Conservation (phyloP, 1,140 invertebrate genomes). For the Tribolium madens region DNA sequence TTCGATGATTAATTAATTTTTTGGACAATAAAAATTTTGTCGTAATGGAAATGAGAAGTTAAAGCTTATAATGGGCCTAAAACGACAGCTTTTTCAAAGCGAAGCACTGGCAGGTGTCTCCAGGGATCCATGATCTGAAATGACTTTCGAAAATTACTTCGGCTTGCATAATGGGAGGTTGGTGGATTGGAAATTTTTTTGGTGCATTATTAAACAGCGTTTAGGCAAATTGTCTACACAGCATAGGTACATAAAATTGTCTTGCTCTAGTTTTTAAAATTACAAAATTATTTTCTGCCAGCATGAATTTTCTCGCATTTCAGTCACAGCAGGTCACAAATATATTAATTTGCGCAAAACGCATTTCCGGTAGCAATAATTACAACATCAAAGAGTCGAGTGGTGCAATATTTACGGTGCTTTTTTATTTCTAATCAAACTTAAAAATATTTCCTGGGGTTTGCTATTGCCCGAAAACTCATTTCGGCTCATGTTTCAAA, state of each 20-base stretch:
- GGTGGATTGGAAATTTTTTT: not conserved
- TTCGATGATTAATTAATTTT: not conserved
- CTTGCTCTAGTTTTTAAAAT: not conserved
- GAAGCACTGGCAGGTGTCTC: constrained; percentile 1
- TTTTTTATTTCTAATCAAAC: not conserved
- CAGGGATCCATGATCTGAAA: constrained; percentile 1
- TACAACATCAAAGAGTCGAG: not conserved
- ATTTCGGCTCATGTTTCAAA: constrained; percentile 11
- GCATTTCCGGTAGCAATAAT: not conserved
- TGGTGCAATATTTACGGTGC: not conserved
- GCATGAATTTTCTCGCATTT: constrained; percentile 1
- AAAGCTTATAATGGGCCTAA: not conserved
- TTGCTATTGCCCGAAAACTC: not conserved
- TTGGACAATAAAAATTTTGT: not conserved
- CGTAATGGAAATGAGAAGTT: not conserved
- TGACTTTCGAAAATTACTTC: not conserved
- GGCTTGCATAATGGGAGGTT: not conserved
- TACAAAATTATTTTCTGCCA: constrained; percentile 8
- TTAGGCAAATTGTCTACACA: not conserved
- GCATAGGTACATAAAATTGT: too few relatives aligned
- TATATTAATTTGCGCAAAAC: constrained; percentile 7
- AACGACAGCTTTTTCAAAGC: not conserved
- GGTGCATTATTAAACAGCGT: not conserved
- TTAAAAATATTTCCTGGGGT: not conserved
- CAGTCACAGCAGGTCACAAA: not conserved